A percentile compares a stretch with the other conserved stretches of the same genome.
Evolutionary conservation across 1,140 invertebrate species (phyloP).

Genomic region (Hycleus phaleratus): DNA sequence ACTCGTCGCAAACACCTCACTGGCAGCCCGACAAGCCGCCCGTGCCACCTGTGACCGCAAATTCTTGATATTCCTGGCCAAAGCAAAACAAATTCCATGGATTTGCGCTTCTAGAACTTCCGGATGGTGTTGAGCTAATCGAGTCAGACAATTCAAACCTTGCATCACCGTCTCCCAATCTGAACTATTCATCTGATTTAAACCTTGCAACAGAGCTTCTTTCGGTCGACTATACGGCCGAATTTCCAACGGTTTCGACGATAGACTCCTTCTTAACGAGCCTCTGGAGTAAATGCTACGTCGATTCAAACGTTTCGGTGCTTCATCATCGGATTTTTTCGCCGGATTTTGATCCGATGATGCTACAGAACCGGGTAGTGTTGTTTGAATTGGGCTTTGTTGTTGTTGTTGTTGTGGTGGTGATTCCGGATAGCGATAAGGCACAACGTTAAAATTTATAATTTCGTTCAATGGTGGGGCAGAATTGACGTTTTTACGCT

Average conservation of each 20-base stretch:
- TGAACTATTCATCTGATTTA: conserved; percentile 58
- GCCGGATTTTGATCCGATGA: not conserved
- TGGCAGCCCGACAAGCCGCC: conserved; percentile 70
- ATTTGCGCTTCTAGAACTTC: conserved; percentile 53
- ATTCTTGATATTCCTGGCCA: conserved; percentile 75
- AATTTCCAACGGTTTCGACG: not conserved
- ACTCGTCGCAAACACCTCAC: conserved; percentile 64
- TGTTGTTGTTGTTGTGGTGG: not conserved
- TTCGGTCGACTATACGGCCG: conserved; percentile 50
- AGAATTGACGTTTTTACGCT: conserved; percentile 29
- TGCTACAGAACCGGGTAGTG: conserved; percentile 12
- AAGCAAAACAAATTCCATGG: conserved; percentile 57
- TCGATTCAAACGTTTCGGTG: conserved; percentile 7
- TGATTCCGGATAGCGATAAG: conserved; percentile 2
- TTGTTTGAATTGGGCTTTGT: not conserved
- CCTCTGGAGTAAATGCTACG: not conserved
- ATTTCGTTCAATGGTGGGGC: conserved; percentile 32
- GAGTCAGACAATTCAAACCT: conserved; percentile 63
- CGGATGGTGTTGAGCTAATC: conserved; percentile 63
- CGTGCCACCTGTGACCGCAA: conserved; percentile 85
- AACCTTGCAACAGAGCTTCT: conserved; percentile 53
- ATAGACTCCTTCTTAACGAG: not conserved
- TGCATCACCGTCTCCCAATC: conserved; percentile 75
- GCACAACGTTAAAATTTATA: conserved; percentile 2
- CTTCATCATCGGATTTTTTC: conserved; percentile 2